Base-by-base conservation (phyloP, 2,797 vertebrate genomes). In the Coracias cyanogaster region DNA sequence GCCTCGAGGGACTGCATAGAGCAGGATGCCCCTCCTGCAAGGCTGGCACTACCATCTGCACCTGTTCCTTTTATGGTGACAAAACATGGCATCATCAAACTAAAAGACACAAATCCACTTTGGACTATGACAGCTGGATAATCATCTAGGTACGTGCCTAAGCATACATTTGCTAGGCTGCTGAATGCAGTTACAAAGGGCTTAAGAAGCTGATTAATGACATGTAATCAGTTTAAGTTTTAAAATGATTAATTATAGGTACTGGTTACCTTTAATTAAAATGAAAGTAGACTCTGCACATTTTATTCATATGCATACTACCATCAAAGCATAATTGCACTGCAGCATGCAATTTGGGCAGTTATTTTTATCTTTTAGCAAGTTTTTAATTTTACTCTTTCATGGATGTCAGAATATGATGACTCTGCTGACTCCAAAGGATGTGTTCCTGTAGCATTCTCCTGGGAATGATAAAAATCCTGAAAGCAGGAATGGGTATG, bases 171-270 rank as follows among this genome's bases (percentile, higher is more conserved):
- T 93, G 14, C 73, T 43, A 64, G 82, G 33, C 64, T 95, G 85
- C 73, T 89, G 52, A 84, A 61, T 55, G 77, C 39, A 58, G 69
- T 60, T 84, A 82, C 71, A 82, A 77, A 91, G 77, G 60, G 29
- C 49, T 77, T 82, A 39, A 84, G 80, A 80, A 84, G 52, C 28
- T 86, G 80, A 82, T 66, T 86, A 82, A 92, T 90, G 37, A 80
- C 55, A 43, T n/a, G 22, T 25, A 71, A 91, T 88, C 73, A 57
- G 45, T 90, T 93, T 82, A 84, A 35, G 43, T 65, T 91, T 92
- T 41, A 64, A 91, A 95, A 80, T 82, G 4, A 92, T 78, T 83
- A 86, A 96, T 93, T 92, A 57, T 48, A 31, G 37, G 90, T 86
- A 64, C 45, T 43, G 62, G 49, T 73, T 95, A 90, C 52, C 37